Base-by-base conservation (phyloP, 2,113 vertebrate species). In the Gila orcuttii region DNA sequence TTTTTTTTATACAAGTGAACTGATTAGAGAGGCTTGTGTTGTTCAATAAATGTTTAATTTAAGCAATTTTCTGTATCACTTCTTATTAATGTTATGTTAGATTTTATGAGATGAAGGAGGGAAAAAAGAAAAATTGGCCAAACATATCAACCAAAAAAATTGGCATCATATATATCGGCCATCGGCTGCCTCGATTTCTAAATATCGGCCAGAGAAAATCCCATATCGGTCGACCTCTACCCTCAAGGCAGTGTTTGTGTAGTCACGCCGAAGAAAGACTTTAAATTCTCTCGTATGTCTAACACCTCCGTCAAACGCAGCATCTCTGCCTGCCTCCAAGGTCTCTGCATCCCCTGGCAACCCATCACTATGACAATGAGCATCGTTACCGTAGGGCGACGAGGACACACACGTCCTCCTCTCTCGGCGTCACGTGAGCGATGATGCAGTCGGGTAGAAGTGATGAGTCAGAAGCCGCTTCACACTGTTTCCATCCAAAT, bases 391-490 rank as follows among this genome's bases (percentile, higher is more conserved):
- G 62, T 55, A 71, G 52, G 52, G 28, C 76, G 50, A 68, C 3
- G 74, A 83, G 62, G 85, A 59, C 52, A 1, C 52, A 59, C 52
- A 1, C 52, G 78, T 75, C 66, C 62, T 83, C 71, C 39, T 81
- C 60, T 69, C 82, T 64, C 52, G 85, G 89, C 88, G 86, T 92
- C 90, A 91, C 55, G 90, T 90, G 90, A 91, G 91, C 89, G 42
- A 28, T 89, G 90, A 90, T 92, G 88, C 89, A 90, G 90, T 90
- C 87, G 90, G 91, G 89, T 89, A 93, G 93, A 93, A 94, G 88
- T 93, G 93, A 93, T 94, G 94, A 95, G 91, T 94, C 93, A 95
- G 93, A 93, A 88, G 88, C 90, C 88, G 90, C 84, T 92, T 92
- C 92, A 91, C 89, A 90, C 92, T 90, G 91, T 92, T 93, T 94